Evolutionary conservation across 2,797 vertebrate genomes (phyloP).

Genomic region (Nothura maculosa): DNA sequence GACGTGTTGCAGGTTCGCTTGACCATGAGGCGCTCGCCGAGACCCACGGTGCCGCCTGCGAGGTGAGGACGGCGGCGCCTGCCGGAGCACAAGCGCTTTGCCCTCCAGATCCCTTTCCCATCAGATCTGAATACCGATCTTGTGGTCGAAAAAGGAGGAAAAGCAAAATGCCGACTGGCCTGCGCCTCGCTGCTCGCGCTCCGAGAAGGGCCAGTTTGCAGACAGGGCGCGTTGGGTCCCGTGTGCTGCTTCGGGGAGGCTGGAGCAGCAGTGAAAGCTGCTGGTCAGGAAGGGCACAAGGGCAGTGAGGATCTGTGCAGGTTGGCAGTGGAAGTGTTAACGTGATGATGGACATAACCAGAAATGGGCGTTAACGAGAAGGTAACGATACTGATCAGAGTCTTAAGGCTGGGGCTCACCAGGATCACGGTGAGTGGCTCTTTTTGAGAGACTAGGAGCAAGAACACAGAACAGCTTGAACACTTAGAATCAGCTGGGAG

Average conservation of each 20-base stretch:
- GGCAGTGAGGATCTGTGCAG: accelerated
- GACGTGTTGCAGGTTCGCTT: neutral
- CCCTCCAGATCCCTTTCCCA: constrained; percentile 84
- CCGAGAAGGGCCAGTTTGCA: constrained; percentile 25
- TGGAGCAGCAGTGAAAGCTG: no score
- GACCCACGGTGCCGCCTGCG: accelerated
- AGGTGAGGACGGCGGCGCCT: neutral
- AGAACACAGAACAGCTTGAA: no score
- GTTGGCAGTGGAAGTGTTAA: neutral
- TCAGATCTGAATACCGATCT: constrained; percentile 78
- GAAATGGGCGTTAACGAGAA: no score
- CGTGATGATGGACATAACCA: no score
- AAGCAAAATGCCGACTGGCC: constrained; percentile 50
- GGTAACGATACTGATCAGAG: no score
- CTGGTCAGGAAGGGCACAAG: accelerated
- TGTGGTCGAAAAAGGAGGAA: constrained; percentile 81
- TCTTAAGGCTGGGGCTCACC: no score
- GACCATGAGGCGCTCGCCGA: accelerated
- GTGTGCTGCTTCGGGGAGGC: accelerated
- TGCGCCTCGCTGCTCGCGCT: constrained; percentile 9
- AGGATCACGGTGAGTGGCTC: no score
- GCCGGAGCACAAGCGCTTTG: accelerated
- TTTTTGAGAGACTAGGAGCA: no score
- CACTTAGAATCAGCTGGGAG: no score
- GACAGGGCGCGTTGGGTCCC: neutral